Evolutionary conservation across 2,888 invertebrate species (phyloP), one percentile per base, ranked within the genome.

Genomic region (Ceramica pisi): DNA sequence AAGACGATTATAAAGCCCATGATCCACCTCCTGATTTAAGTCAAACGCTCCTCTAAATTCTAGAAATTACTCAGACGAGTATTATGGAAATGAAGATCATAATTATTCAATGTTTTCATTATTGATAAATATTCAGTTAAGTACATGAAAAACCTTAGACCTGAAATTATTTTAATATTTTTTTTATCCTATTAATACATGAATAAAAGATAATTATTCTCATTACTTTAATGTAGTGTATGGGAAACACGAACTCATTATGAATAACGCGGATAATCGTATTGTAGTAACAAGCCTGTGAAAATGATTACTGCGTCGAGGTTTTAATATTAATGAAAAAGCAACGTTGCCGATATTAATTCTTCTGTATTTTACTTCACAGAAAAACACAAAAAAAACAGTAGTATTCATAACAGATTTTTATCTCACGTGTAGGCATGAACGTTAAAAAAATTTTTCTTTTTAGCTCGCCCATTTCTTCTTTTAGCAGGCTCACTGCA

Each of bases 321-420:
- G n/a, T 26, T 77, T 77, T 35, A 50, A 61, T 56, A 67, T 61
- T 61, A 61, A 50, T 70, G 23, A 48, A 77, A 77, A 35, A 56
- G 8, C 41, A 55, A n/a, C 19, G 7, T 41, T 59, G n/a, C 9
- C 21, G n/a, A n/a, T 1, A 41, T 19, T 46, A 26, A 60, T 41
- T 56, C 48, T 50, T 19, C n/a, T 31, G 5, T n/a, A 23, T 31
- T 55, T 55, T 12, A 48, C 23, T 19, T 2, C n/a, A 0, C 19
- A 48, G 7, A 9, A 7, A 16, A 16, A 16, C 16, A 23, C 21
- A 46, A 44, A 14, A 55, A 14, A 53, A 26, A 26, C 3, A 6
- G 1, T 4, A 12, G 10, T 41, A 41, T 41, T 10, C 1, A 12
- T 41, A 41, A 2, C 9, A 41, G 12, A 5, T 31, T 31, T 31